A percentile compares a stretch with the other conserved stretches of the same genome.
Evolutionary conservation across 2,113 vertebrate species (phyloP).

Genomic region (Cepphus grylle): DNA sequence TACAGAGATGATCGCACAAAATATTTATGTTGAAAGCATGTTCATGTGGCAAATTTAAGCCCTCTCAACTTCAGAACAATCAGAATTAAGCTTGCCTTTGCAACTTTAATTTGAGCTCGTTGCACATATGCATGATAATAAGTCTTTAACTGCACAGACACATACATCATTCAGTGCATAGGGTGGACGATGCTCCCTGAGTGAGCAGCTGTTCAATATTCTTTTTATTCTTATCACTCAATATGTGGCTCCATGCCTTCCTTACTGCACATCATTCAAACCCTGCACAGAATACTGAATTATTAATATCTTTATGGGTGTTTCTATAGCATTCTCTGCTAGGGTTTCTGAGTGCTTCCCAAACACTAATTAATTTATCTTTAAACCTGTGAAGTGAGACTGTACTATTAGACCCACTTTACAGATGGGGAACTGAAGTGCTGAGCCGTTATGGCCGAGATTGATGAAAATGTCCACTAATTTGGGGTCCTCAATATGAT

Average conservation of each 20-base stretch:
- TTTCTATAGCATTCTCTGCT: constrained; percentile 1
- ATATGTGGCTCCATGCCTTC: constrained; percentile 59
- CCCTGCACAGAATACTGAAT: constrained; percentile 5
- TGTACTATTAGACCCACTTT: background rate
- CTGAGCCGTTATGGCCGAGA: background rate
- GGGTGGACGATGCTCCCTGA: constrained; percentile 30
- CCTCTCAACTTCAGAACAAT: background rate
- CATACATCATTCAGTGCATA: constrained; percentile 58
- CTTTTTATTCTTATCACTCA: constrained; percentile 66
- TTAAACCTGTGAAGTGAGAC: background rate
- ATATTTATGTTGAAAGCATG: background rate
- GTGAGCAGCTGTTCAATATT: constrained; percentile 67
- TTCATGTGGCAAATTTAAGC: background rate
- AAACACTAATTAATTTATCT: constrained; percentile 51
- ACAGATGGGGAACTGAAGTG: background rate
- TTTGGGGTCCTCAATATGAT: background rate
- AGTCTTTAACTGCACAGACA: constrained; percentile 45
- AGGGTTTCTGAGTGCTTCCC: constrained; percentile 8
- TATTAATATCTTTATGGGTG: constrained; percentile 57
- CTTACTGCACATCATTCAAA: constrained; percentile 49
- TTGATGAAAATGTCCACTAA: background rate
- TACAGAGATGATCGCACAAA: background rate
- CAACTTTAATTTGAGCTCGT: constrained; percentile 34
- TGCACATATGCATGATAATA: constrained; percentile 58
- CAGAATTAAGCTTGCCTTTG: constrained; percentile 14